phyloP scores from a whole-genome alignment of 2,797 vertebrate species.

The Aldrovandia affinis region DNA sequence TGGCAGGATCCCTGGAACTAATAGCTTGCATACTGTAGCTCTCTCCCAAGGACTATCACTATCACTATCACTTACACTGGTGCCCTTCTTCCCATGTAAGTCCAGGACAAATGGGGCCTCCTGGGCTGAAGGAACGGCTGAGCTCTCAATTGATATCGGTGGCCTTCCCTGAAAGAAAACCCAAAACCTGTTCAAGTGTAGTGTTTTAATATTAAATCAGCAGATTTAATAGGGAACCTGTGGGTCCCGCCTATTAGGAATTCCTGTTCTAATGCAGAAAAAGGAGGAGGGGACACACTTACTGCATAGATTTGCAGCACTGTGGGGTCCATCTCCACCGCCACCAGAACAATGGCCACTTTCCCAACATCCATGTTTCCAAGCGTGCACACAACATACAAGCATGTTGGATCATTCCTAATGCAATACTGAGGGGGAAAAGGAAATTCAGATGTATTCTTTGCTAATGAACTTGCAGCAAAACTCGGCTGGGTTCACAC shows the following conservation, averaged over 20 bases:
- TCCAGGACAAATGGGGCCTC: conserved; percentile 73
- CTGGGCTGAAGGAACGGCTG: conserved; percentile 73
- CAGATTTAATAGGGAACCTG: not conserved
- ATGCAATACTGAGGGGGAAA: conserved; percentile 80
- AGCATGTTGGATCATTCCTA: conserved; percentile 77
- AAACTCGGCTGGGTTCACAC: too few species aligned
- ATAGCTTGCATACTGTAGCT: not conserved
- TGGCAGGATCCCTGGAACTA: not conserved
- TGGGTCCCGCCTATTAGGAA: not conserved
- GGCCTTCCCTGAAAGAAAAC: conserved; percentile 80
- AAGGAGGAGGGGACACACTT: conserved; percentile 30
- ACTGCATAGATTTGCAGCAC: conserved; percentile 81
- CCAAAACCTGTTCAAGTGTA: not conserved
- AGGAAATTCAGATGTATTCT: not conserved
- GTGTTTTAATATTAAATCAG: not conserved
- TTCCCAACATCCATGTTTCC: conserved; percentile 86
- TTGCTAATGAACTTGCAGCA: not conserved
- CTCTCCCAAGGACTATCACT: conserved; percentile 44
- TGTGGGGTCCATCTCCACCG: conserved; percentile 82
- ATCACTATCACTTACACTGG: conserved; percentile 77
- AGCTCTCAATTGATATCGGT: conserved; percentile 74
- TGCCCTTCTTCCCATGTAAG: conserved; percentile 56
- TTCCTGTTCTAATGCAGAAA: not conserved
- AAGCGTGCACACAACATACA: conserved; percentile 81
- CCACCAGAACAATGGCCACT: conserved; percentile 80